Conservation (phyloP, 2,113 vertebrate species). For the Thalassoma bifasciatum region DNA sequence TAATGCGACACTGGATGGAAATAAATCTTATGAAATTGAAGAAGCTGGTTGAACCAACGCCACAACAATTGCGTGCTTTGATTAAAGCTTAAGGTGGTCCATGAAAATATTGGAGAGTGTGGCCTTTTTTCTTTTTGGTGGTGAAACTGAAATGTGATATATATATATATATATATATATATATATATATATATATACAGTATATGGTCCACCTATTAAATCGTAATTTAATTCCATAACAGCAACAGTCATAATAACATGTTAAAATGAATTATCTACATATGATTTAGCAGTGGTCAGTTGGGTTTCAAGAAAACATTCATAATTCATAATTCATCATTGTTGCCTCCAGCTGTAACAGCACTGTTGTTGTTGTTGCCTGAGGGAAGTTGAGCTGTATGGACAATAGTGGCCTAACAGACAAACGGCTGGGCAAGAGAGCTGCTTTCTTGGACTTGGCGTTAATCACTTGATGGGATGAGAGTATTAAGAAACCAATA, state of each 20-base stretch:
- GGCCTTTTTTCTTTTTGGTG: too few relatives aligned
- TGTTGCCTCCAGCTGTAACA: neutral
- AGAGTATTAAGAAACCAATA: conserved; percentile 52
- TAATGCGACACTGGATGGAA: too few relatives aligned
- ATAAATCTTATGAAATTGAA: too few relatives aligned
- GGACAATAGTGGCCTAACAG: conserved; percentile 36
- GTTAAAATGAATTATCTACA: neutral
- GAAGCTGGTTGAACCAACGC: too few relatives aligned
- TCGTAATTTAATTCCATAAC: too few relatives aligned
- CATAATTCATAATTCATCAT: neutral
- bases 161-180: too few relatives aligned
- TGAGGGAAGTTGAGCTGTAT: conserved; percentile 26
- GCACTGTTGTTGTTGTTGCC: conserved; percentile 9
- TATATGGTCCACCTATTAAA: too few relatives aligned
- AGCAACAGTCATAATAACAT: neutral
- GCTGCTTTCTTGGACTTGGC: conserved; percentile 5
- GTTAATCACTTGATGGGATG: conserved; percentile 55
- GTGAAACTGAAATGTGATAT: too few relatives aligned
- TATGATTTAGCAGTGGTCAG: neutral
- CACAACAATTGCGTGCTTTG: too few relatives aligned
- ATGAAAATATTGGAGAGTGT: too few relatives aligned
- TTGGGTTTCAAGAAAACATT: neutral
- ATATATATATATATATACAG: too few relatives aligned
- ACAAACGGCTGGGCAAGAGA: conserved; percentile 14
- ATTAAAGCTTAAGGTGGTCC: too few relatives aligned